A percentile compares a stretch with the other conserved stretches of the same genome.
Evolutionary conservation across 92 coral and sea anemone genomes (phyloP).

Genomic region (Isaurus tuberculatus): DNA sequence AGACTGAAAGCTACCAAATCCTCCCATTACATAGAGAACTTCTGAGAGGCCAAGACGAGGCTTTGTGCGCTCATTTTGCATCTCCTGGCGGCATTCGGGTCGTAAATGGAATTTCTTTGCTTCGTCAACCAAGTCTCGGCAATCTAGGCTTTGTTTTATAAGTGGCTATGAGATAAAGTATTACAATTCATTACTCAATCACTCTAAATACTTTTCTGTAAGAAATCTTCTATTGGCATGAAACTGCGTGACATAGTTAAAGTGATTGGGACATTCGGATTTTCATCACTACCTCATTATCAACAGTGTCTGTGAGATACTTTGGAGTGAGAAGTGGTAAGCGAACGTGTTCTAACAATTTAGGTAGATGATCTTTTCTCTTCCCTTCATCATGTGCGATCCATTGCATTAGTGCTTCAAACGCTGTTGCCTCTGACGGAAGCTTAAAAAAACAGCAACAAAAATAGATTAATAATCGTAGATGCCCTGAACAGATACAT

Average conservation of each 20-base stretch:
- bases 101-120: conserved; percentile 94
- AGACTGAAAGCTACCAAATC: conserved; percentile 93
- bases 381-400: conserved; percentile 81
- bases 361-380: conserved; percentile 74
- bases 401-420: conserved; percentile 95
- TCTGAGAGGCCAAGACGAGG: conserved; percentile 89
- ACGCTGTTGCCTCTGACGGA: conserved; percentile 94
- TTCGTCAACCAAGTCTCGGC: conserved; percentile 97
- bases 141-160: conserved; percentile 80
- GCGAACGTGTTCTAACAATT: conserved; percentile 78
- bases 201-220: too few relatives aligned
- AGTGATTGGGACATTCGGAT: too few relatives aligned
- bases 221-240: too few relatives aligned
- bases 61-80: conserved; percentile 89
- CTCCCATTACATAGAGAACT: conserved; percentile 95
- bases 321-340: conserved; percentile 92
- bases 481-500: too few relatives aligned
- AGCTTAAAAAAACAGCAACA: conserved; percentile 56
- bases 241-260: too few relatives aligned
- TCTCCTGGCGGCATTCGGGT: conserved; percentile 90
- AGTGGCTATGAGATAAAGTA: conserved; percentile 65
- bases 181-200: too few relatives aligned
- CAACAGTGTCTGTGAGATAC: conserved; percentile 88
- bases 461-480: neutral
- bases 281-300: conserved; percentile 70